Conservation (phyloP, 2,113 vertebrate genomes). For the Rynchops niger region DNA sequence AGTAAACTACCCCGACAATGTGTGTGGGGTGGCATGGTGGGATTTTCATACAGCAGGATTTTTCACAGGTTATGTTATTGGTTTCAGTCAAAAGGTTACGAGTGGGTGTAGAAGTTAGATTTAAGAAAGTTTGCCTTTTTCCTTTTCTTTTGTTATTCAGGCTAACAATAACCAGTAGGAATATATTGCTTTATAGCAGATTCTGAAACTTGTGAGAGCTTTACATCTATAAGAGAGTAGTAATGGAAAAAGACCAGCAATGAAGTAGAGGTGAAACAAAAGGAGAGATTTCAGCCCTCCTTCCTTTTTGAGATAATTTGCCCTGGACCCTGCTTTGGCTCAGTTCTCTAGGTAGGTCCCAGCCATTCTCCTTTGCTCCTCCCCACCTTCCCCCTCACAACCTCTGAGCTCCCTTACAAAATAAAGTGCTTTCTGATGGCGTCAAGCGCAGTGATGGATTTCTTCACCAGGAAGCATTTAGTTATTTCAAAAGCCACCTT, state of each 20-base stretch:
- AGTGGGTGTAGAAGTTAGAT: slow-evolving; percentile 8
- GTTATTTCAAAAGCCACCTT: background rate
- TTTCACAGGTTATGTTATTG: slow-evolving; percentile 1
- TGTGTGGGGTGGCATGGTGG: background rate
- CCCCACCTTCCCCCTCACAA: background rate
- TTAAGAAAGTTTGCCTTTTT: background rate
- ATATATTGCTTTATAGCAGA: background rate
- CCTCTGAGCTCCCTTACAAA: background rate
- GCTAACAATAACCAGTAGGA: background rate
- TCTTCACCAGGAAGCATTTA: background rate
- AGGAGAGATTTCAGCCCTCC: background rate
- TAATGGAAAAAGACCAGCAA: background rate
- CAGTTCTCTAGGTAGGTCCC: background rate
- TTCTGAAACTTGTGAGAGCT: background rate
- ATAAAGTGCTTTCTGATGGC: background rate
- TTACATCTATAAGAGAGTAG: background rate
- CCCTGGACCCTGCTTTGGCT: background rate
- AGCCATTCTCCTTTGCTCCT: background rate
- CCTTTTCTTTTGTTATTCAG: background rate
- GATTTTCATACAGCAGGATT: background rate
- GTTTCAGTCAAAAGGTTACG: slow-evolving; percentile 37
- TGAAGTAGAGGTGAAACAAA: background rate
- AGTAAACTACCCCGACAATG: background rate
- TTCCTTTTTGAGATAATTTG: background rate
- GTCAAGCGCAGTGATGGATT: background rate